phyloP scores from a whole-genome alignment of 1,140 invertebrate genomes.

The Adoxophyes honmai region DNA sequence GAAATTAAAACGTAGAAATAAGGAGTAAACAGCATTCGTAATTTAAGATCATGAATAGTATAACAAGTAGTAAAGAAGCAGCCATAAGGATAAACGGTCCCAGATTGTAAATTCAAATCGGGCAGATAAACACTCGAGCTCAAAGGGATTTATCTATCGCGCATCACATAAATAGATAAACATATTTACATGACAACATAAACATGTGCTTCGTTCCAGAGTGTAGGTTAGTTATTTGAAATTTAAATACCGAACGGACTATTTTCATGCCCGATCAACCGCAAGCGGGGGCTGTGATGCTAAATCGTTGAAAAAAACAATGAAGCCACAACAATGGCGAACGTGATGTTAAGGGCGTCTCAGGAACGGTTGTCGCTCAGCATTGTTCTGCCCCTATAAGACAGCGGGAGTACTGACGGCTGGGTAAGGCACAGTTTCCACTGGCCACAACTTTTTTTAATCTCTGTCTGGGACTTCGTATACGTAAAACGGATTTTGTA shows the following conservation, averaged over 20 bases:
- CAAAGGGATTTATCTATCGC: neutral
- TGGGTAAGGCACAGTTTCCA: neutral
- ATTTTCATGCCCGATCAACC: slow-evolving; percentile 39
- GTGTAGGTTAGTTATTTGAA: neutral
- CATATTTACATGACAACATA: slow-evolving; percentile 2
- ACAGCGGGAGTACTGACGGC: slow-evolving; percentile 19
- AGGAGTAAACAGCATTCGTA: neutral
- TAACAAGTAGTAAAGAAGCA: neutral
- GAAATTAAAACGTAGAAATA: no score
- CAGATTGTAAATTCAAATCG: slow-evolving; percentile 5
- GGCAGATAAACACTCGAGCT: neutral
- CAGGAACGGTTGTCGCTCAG: slow-evolving; percentile 27
- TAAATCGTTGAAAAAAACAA: slow-evolving; percentile 46
- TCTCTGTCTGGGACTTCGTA: no score
- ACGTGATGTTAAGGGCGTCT: slow-evolving; percentile 41
- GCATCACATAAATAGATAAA: slow-evolving; percentile 9
- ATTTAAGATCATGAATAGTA: neutral
- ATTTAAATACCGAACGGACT: slow-evolving; percentile 24
- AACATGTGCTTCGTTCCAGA: neutral
- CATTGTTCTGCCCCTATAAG: slow-evolving; percentile 46
- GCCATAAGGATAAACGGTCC: neutral
- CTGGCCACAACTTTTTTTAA: no score
- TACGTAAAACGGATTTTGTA: no score
- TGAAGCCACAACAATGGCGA: slow-evolving; percentile 42
- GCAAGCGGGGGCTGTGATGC: slow-evolving; percentile 25